Percentiles rank a stretch among this genome's conserved stretches.
Conservation (phyloP, 2,113 vertebrate genomes). For the Brevimyrus niger region DNA sequence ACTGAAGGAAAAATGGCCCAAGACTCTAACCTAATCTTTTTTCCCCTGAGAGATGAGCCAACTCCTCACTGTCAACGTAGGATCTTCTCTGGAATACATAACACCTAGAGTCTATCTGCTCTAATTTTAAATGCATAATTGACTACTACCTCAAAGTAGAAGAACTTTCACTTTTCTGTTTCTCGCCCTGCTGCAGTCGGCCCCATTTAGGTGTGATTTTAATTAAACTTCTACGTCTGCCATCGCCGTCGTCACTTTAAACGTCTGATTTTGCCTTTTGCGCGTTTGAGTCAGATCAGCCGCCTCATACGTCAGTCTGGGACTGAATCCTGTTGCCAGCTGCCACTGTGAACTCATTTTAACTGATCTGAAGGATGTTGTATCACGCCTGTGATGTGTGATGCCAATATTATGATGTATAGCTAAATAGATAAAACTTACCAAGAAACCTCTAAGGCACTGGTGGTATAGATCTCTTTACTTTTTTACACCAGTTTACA, state of each 20-base stretch:
- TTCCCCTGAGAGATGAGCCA: slow-evolving; percentile 40
- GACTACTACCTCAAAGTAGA: slow-evolving; percentile 38
- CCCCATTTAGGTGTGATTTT: slow-evolving; percentile 20
- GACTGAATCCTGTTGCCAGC: not conserved
- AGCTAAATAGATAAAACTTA: too few relatives aligned
- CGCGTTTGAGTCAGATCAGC: not conserved
- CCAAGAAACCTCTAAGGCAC: too few relatives aligned
- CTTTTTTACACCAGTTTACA: too few relatives aligned
- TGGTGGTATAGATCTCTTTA: too few relatives aligned
- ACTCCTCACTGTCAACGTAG: slow-evolving; percentile 42
- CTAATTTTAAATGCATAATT: slow-evolving; percentile 50
- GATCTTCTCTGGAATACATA: slow-evolving; percentile 47
- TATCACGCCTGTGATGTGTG: not conserved
- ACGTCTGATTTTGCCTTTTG: not conserved
- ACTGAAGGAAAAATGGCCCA: slow-evolving; percentile 40
- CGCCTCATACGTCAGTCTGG: not conserved
- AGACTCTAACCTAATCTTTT: slow-evolving; percentile 37
- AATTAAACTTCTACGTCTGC: slow-evolving; percentile 24
- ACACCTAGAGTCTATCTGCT: slow-evolving; percentile 30
- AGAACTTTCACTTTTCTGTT: slow-evolving; percentile 13
- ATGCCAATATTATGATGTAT: not conserved
- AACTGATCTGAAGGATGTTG: not conserved
- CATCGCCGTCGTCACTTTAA: not conserved
- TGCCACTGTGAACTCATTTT: not conserved
- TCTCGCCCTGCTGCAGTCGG: slow-evolving; percentile 29